Percentiles rank a stretch among this genome's conserved stretches.
These are phyloP conservation scores for Protonemura montana DNA, from an alignment of 2,888 invertebrate species.

Conservation along the genomic window DNA sequence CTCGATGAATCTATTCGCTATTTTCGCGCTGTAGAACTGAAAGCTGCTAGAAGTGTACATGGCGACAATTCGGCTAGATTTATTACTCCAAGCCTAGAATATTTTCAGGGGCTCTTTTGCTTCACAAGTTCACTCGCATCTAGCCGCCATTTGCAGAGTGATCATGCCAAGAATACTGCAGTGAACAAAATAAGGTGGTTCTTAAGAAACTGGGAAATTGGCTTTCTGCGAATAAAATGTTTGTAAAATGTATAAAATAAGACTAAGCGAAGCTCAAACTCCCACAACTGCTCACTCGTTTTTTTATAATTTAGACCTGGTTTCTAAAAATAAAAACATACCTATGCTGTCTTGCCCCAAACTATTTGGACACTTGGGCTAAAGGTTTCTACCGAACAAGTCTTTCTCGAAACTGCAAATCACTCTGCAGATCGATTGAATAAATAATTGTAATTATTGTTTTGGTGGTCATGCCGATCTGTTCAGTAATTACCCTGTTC, in stretches of 20 bases:
- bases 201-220: too few species aligned
- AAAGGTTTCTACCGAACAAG: not conserved
- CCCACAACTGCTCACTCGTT: too few species aligned
- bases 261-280: too few species aligned
- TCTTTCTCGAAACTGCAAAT: not conserved
- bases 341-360: too few species aligned
- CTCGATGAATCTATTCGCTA: not conserved
- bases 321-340: too few species aligned
- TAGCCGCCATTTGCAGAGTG: too few species aligned
- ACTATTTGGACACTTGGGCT: not conserved
- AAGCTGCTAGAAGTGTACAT: not conserved
- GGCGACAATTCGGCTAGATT: not conserved
- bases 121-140: not conserved
- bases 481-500: not conserved
- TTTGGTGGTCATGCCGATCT: not conserved
- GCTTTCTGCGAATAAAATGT: too few species aligned
- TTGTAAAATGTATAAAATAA: too few species aligned
- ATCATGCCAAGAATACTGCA: too few species aligned
- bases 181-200: too few species aligned
- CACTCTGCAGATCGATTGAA: not conserved
- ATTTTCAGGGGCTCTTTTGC: not conserved
- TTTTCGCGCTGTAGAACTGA: not conserved
- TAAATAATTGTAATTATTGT: not conserved
- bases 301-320: too few species aligned
- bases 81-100: not conserved